Evolutionary conservation across 2,113 vertebrate species (phyloP).

Genomic region (Nothobranchius kuhntae): DNA sequence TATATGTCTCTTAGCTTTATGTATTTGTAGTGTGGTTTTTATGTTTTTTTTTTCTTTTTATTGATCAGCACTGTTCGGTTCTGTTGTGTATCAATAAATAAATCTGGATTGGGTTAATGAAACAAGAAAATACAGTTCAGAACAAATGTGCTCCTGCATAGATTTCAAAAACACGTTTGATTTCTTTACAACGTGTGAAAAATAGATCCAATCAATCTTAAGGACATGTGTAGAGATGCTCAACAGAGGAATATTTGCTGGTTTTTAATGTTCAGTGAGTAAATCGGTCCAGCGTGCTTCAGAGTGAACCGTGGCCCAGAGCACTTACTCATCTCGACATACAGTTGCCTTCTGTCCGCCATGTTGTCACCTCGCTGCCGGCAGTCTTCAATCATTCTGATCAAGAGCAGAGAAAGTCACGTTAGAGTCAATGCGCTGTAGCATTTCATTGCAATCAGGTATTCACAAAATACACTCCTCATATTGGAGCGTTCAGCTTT

Average conservation of each 20-base stretch:
- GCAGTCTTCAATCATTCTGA: constrained; percentile 97
- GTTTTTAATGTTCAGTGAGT: constrained; percentile 38
- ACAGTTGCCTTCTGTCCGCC: constrained; percentile 99
- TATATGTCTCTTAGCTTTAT: no score
- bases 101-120: no score
- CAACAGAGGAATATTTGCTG: constrained; percentile 26
- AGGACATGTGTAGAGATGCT: constrained; percentile 11
- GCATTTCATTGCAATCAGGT: constrained; percentile 14
- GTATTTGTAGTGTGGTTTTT: no score
- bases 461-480: constrained; percentile 1
- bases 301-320: constrained; percentile 20
- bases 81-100: no score
- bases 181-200: neutral
- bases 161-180: no score
- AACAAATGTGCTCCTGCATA: no score
- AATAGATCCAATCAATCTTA: constrained; percentile 13
- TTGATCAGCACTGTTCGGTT: no score
- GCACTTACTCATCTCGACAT: constrained; percentile 99
- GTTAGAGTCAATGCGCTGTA: constrained; percentile 30
- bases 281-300: constrained; percentile 35
- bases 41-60: no score
- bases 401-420: constrained; percentile 67
- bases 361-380: constrained; percentile 90
- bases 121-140: no score
- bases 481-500: constrained; percentile 1